These are phyloP conservation scores for Nothobranchius furzeri DNA, from an alignment of 2,113 vertebrate genomes.

Conservation along the genomic window DNA sequence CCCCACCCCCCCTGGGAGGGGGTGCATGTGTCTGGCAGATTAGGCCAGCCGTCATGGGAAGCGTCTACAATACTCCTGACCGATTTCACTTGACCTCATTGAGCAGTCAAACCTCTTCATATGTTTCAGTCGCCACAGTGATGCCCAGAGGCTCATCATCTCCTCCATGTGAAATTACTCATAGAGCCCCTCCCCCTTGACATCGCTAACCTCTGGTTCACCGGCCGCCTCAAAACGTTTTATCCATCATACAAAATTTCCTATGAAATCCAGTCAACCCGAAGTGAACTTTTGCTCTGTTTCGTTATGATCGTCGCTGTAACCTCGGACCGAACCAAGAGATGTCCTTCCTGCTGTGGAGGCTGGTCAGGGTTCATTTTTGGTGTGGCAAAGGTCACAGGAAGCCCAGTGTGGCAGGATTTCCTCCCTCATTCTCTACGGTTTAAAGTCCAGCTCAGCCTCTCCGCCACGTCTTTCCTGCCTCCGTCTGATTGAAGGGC, in stretches of 20 bases:
- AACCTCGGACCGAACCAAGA: neutral
- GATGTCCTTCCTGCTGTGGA: conserved; percentile 45
- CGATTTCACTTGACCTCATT: conserved; percentile 78
- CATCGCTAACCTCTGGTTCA: neutral
- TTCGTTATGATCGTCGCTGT: neutral
- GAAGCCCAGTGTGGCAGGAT: conserved; percentile 65
- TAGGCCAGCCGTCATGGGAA: conserved; percentile 53
- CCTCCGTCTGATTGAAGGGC: conserved; percentile 39
- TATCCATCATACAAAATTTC: too few species aligned
- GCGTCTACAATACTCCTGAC: conserved; percentile 66
- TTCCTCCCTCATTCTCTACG: conserved; percentile 55
- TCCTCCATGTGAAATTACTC: conserved; percentile 17
- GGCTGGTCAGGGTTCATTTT: conserved; percentile 21
- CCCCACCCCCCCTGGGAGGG: conserved; percentile 43
- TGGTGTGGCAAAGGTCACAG: conserved; percentile 59
- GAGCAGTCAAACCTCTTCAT: conserved; percentile 68
- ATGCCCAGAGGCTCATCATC: conserved; percentile 46
- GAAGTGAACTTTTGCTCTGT: too few species aligned
- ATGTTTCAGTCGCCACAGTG: conserved; percentile 55
- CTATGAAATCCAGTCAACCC: too few species aligned
- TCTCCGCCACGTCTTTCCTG: conserved; percentile 42
- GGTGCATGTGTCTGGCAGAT: conserved; percentile 61
- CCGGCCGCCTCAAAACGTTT: neutral
- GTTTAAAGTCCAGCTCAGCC: conserved; percentile 33
- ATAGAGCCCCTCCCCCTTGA: conserved; percentile 1